phyloP scores from a whole-genome alignment of 1,140 invertebrate genomes.

The Neodiprion virginianus region DNA sequence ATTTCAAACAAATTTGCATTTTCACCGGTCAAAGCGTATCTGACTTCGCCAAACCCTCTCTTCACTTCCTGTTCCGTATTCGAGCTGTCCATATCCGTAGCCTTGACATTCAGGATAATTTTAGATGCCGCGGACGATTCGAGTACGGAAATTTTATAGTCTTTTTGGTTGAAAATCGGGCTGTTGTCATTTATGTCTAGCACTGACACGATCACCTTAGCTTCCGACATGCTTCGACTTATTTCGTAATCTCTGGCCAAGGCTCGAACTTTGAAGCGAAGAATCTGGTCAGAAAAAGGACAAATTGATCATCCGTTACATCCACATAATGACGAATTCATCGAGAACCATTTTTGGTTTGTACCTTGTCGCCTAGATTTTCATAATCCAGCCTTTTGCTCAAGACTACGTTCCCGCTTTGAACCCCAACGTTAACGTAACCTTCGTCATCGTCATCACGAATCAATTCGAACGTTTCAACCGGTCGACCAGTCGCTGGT shows the following conservation, averaged over 20 bases:
- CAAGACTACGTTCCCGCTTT: slow-evolving; percentile 74
- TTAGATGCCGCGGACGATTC: slow-evolving; percentile 76
- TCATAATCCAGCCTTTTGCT: slow-evolving; percentile 81
- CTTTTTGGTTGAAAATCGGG: slow-evolving; percentile 74
- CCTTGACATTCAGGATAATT: slow-evolving; percentile 72
- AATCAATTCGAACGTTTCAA: slow-evolving; percentile 68
- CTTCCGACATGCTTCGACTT: slow-evolving; percentile 68
- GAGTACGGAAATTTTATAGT: slow-evolving; percentile 73
- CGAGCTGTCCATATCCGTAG: slow-evolving; percentile 74
- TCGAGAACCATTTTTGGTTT: slow-evolving; percentile 18
- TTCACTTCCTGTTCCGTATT: slow-evolving; percentile 66
- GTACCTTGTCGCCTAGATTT: slow-evolving; percentile 67
- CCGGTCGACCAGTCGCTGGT: slow-evolving; percentile 69
- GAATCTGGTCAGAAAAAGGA: slow-evolving; percentile 51
- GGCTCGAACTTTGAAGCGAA: slow-evolving; percentile 76
- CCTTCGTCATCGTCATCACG: slow-evolving; percentile 52
- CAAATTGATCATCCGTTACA: slow-evolving; percentile 21
- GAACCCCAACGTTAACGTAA: slow-evolving; percentile 67
- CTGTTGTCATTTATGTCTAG: slow-evolving; percentile 83
- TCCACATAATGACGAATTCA: not conserved
- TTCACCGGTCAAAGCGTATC: slow-evolving; percentile 74
- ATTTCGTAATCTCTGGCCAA: slow-evolving; percentile 72
- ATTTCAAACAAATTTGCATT: slow-evolving; percentile 76
- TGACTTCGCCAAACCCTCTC: slow-evolving; percentile 72
- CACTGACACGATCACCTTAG: slow-evolving; percentile 74